phyloP scores from a whole-genome alignment of 2,888 invertebrate species.

The Monochamus alternatus region DNA sequence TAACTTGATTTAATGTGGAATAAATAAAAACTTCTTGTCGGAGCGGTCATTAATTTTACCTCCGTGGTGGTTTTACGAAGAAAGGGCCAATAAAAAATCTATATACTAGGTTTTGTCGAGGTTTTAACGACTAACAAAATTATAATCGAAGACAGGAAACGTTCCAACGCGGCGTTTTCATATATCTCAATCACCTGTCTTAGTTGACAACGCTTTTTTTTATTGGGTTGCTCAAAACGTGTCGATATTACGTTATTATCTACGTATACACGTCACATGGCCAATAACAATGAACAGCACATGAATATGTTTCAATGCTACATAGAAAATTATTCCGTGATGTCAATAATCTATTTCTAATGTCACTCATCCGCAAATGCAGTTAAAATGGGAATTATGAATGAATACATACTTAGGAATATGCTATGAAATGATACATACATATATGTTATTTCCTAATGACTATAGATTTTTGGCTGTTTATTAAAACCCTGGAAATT shows the following conservation, averaged over 20 bases:
- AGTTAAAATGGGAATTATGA: too few species aligned
- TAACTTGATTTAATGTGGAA: conserved; percentile 12
- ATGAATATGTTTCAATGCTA: conserved; percentile 1
- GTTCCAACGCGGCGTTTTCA: neutral
- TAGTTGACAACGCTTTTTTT: neutral
- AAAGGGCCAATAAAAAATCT: neutral
- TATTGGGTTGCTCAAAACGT: neutral
- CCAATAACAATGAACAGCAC: neutral
- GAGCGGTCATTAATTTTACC: conserved; percentile 3
- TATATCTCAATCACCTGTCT: conserved; percentile 5
- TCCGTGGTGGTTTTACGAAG: neutral
- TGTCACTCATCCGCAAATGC: neutral
- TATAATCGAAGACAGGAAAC: conserved; percentile 3
- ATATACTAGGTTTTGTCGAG: neutral
- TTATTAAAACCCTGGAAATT: too few species aligned
- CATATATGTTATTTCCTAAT: too few species aligned
- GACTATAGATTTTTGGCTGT: too few species aligned
- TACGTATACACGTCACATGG: neutral
- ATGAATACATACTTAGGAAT: too few species aligned
- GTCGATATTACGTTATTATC: neutral
- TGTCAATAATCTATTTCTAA: neutral
- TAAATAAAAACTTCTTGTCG: conserved; percentile 12
- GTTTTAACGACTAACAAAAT: conserved; percentile 5
- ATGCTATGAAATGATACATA: too few species aligned
- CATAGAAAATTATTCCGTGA: neutral